Base-by-base conservation (phyloP, 2,888 invertebrate genomes). In the Drosophila mimica region DNA sequence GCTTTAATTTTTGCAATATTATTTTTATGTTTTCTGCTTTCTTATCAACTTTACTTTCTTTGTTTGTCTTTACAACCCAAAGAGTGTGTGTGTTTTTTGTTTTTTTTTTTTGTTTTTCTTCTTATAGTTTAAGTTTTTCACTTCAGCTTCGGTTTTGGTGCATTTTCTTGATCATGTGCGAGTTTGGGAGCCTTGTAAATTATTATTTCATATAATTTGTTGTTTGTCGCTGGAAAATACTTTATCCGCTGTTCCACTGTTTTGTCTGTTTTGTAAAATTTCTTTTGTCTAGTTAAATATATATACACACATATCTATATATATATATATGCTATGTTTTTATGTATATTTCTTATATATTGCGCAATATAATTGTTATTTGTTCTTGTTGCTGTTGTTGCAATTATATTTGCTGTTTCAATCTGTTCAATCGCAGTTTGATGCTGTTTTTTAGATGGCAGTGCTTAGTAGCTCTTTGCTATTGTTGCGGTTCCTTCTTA, bases 391-490 rank as follows among this genome's bases (percentile, higher is more conserved):
- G 43, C 65, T 61, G 62, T 67, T 74, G 40, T 28, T 56, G 17
- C 17, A 13, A 36, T n/a, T 28, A 25, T 52, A 52, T 57, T 62
- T 68, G 25, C 25, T 25, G 3, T 25, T 25, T 25, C 25, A 25
- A 25, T 17, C 74, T 61, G 40, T 64, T 82, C 28, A 62, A 66
- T 67, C 80, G 68, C 69, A 70, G 53, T 70, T 71, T 57, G 9
- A 52, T 70, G 70, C 70, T 76, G 78, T 77, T 65, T 66, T 34
- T 30, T 52, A 74, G 66, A 83, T 91, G 90, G 90, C 90, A 91
- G 90, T 91, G 90, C 83, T 79, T 81, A 63, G 86, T 91, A 87
- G 91, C 89, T 65, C 43, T 74, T 80, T 65, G 67, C 90, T 90
- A 78, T 86, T 82, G 79, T 83, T 68, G 63, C 59, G 61, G 68